Evolutionary conservation across 1,140 invertebrate species (phyloP).

Genomic region (Zaprionus tsacasi): DNA sequence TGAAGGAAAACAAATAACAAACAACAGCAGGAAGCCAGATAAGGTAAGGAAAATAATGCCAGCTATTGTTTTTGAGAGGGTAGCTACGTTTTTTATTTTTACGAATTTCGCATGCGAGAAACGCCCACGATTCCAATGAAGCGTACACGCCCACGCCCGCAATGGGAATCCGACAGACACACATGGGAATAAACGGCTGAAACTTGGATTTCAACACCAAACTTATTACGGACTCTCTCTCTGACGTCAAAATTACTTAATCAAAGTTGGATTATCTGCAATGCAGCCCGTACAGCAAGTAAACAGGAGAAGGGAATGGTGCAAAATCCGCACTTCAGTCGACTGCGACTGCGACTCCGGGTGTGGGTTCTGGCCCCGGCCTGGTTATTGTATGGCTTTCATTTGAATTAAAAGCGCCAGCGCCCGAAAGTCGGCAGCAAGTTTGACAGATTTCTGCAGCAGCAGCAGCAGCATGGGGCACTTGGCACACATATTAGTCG

Average conservation of each 20-base stretch:
- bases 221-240: conserved; percentile 60
- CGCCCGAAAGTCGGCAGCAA: conserved; percentile 63
- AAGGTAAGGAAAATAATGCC: conserved; percentile 21
- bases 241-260: conserved; percentile 73
- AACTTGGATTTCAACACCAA: conserved; percentile 74
- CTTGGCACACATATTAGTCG: conserved; percentile 68
- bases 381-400: conserved; percentile 52
- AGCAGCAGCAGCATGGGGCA: conserved; percentile 66
- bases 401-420: conserved; percentile 78
- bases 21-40: conserved; percentile 32
- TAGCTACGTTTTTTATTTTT: conserved; percentile 15
- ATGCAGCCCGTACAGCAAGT: conserved; percentile 38
- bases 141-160: conserved; percentile 10
- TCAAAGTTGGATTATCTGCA: conserved; percentile 81
- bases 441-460: conserved; percentile 68
- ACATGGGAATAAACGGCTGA: conserved; percentile 71
- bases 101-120: conserved; percentile 8
- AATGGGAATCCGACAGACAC: conserved; percentile 18
- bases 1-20: conserved; percentile 18
- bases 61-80: conserved; percentile 46
- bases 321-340: conserved; percentile 1
- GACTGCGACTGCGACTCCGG: not conserved
- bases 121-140: not conserved
- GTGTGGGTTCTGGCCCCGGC: not conserved
- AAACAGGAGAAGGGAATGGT: conserved; percentile 41